Conservation (phyloP, 2,113 vertebrate genomes). For the Gasterosteus nipponicus region DNA sequence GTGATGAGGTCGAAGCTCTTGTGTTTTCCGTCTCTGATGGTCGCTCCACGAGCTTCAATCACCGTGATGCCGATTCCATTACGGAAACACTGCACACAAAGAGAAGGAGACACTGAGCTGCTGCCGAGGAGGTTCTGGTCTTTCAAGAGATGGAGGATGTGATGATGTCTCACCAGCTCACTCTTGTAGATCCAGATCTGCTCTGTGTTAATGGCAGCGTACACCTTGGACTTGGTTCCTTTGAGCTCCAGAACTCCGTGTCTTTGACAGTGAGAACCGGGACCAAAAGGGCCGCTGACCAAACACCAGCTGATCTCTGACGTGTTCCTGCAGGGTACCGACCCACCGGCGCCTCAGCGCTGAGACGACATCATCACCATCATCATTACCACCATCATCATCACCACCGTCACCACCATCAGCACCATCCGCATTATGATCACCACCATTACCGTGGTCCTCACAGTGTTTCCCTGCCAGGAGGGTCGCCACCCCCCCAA, state of each 20-base stretch:
- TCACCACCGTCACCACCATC: neutral
- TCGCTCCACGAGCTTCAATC: constrained; percentile 91
- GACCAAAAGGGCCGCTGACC: constrained; percentile 82
- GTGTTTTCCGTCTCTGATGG: constrained; percentile 91
- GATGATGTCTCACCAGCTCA: constrained; percentile 85
- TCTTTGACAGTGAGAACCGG: constrained; percentile 84
- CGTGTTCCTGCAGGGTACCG: constrained; percentile 87
- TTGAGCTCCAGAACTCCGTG: constrained; percentile 90
- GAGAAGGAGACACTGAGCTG: neutral
- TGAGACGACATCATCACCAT: constrained; percentile 51
- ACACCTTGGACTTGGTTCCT: constrained; percentile 92
- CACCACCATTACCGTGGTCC: too few relatives aligned
- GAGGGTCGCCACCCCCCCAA: too few relatives aligned
- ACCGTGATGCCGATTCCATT: constrained; percentile 91
- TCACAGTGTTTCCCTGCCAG: too few relatives aligned
- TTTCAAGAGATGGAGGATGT: neutral
- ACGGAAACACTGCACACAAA: constrained; percentile 87
- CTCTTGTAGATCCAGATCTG: constrained; percentile 97
- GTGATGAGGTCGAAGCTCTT: constrained; percentile 95
- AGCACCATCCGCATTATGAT: too few relatives aligned
- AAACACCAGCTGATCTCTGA: constrained; percentile 86
- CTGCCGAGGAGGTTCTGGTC: too few relatives aligned
- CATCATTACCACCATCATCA: neutral
- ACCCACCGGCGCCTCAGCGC: constrained; percentile 90
- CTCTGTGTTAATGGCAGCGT: constrained; percentile 87